phyloP scores from a whole-genome alignment of 2,888 invertebrate species.

The Cheilosia vernalis region DNA sequence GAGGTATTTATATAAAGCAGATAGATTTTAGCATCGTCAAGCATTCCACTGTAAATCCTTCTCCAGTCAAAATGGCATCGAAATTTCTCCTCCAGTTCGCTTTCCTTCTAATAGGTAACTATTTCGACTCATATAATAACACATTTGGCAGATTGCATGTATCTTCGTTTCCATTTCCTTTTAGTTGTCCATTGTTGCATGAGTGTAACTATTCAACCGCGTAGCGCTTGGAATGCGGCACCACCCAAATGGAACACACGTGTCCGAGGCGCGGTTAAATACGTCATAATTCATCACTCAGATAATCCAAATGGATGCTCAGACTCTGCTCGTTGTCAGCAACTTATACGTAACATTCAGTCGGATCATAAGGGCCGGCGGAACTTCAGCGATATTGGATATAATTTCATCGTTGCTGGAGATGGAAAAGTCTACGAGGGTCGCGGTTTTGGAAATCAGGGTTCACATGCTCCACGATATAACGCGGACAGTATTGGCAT shows the following conservation, averaged over 20 bases:
- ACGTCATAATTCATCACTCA: constrained; percentile 89
- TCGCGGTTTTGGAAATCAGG: constrained; percentile 88
- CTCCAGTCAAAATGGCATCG: constrained; percentile 32
- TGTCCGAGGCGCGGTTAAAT: constrained; percentile 85
- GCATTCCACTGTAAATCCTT: constrained; percentile 16
- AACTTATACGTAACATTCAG: constrained; percentile 87
- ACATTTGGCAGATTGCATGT: background rate
- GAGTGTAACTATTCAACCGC: constrained; percentile 79
- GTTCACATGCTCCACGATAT: constrained; percentile 89
- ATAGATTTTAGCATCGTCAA: background rate
- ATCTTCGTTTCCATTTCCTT: background rate
- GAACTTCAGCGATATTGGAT: constrained; percentile 88
- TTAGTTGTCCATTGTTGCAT: constrained; percentile 53
- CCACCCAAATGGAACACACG: constrained; percentile 84
- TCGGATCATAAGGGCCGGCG: constrained; percentile 85
- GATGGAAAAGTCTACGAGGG: constrained; percentile 89
- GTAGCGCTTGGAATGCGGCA: constrained; percentile 85
- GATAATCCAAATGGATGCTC: constrained; percentile 87
- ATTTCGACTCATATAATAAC: background rate
- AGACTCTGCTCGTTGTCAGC: constrained; percentile 84
- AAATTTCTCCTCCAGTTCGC: constrained; percentile 36
- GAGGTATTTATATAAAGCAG: constrained; percentile 42
- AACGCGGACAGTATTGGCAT: constrained; percentile 88
- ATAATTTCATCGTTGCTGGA: constrained; percentile 89
- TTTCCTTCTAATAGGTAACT: constrained; percentile 45